A percentile compares a stretch with the other conserved stretches of the same genome.
phyloP scores from a whole-genome alignment of 2,797 vertebrate genomes.

The Rhabdophis nuchalis region DNA sequence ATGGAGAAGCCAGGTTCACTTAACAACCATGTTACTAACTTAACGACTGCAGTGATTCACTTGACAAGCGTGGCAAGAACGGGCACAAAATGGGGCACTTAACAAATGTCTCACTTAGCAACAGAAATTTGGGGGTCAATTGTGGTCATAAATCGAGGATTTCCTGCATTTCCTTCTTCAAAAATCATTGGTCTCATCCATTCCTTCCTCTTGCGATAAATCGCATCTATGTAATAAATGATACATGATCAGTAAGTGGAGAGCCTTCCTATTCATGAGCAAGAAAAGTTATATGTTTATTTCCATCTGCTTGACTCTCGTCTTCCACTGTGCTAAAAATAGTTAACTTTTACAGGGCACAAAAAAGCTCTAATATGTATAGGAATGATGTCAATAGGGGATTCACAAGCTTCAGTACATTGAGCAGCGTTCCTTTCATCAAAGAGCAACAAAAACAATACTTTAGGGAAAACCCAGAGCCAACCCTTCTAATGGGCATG shows the following conservation, averaged over 20 bases:
- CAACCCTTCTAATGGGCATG: background rate
- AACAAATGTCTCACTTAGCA: background rate
- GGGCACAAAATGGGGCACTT: background rate
- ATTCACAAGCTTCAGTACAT: background rate
- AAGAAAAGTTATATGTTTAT: background rate
- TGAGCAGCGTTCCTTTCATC: background rate
- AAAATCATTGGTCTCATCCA: background rate
- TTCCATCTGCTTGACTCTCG: background rate
- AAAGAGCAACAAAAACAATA: background rate
- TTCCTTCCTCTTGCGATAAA: background rate
- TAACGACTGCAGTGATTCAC: background rate
- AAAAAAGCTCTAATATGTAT: background rate
- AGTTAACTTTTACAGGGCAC: background rate
- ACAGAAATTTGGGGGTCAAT: background rate
- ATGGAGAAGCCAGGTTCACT: background rate
- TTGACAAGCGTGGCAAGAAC: background rate
- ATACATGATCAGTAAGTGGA: background rate
- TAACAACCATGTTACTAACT: background rate
- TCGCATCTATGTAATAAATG: background rate
- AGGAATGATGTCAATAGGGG: constrained; percentile 6
- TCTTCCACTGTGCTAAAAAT: background rate
- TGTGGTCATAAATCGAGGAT: background rate
- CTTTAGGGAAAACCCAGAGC: constrained; percentile 3
- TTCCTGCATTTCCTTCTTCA: background rate
- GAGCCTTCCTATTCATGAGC: background rate